Conservation (phyloP, 2,888 invertebrate genomes). For the Drosophila macrospina region DNA sequence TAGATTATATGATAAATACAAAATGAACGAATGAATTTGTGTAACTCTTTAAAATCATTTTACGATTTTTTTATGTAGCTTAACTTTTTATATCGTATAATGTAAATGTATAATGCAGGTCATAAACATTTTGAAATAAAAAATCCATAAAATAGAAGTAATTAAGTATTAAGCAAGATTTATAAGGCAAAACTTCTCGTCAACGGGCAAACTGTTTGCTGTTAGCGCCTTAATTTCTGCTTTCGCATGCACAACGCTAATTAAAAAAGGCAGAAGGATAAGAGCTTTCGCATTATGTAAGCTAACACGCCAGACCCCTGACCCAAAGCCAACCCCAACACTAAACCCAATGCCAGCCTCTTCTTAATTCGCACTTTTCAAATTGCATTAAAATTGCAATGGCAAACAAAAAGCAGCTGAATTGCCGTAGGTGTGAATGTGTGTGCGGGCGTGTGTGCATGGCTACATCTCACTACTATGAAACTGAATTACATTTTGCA, state of each 20-base stretch:
- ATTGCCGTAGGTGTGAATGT: conserved; percentile 11
- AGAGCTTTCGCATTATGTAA: conserved; percentile 35
- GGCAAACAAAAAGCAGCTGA: conserved; percentile 10
- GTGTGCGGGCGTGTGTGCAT: conserved; percentile 4
- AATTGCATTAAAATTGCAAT: conserved; percentile 50
- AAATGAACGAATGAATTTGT: background rate
- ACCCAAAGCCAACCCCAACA: background rate
- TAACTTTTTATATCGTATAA: background rate
- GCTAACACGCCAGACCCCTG: background rate
- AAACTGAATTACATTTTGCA: conserved; percentile 47
- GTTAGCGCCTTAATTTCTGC: conserved; percentile 12
- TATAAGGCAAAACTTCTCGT: background rate
- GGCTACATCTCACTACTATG: conserved; percentile 9
- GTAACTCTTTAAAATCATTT: background rate
- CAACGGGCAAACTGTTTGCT: conserved; percentile 4
- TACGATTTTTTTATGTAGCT: background rate
- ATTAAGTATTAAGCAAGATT: conserved; percentile 9
- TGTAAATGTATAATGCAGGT: background rate
- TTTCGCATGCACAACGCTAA: conserved; percentile 23
- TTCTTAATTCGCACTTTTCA: conserved; percentile 27
- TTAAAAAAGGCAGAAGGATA: conserved; percentile 33
- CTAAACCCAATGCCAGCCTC: background rate
- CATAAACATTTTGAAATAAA: conserved; percentile 2
- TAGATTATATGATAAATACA: background rate
- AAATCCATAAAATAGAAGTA: background rate